Evolutionary conservation across 2,888 invertebrate genomes (phyloP).

Genomic region (Dasysyrphus tricinctus): DNA sequence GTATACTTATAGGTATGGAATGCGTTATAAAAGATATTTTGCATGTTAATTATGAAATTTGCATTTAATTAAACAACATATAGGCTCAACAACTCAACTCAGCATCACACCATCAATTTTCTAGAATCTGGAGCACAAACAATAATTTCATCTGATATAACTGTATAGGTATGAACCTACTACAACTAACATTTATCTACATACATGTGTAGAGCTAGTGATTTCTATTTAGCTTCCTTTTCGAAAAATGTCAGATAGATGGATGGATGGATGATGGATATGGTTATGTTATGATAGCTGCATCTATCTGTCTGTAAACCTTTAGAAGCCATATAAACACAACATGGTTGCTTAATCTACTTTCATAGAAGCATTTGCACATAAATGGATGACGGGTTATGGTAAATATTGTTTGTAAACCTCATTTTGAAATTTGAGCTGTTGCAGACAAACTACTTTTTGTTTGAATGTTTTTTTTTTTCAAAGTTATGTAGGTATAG

Average conservation of each 20-base stretch:
- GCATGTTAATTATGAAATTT: slow-evolving; percentile 70
- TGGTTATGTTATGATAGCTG: background rate
- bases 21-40: slow-evolving; percentile 50
- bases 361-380: slow-evolving; percentile 60
- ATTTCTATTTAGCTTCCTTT: slow-evolving; percentile 17
- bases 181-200: too few relatives aligned
- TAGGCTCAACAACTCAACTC: slow-evolving; percentile 36
- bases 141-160: slow-evolving; percentile 12
- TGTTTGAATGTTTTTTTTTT: slow-evolving; percentile 30
- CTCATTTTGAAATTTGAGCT: slow-evolving; percentile 27
- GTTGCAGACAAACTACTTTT: slow-evolving; percentile 21
- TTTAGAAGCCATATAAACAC: background rate
- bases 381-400: slow-evolving; percentile 28
- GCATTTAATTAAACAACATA: slow-evolving; percentile 69
- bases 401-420: slow-evolving; percentile 44
- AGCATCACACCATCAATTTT: slow-evolving; percentile 18
- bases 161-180: background rate
- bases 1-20: slow-evolving; percentile 24
- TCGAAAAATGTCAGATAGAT: slow-evolving; percentile 19
- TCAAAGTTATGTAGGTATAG: background rate
- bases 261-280: slow-evolving; percentile 6
- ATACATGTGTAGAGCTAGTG: background rate
- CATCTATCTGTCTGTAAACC: background rate
- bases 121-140: slow-evolving; percentile 34
- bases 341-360: slow-evolving; percentile 34